phyloP scores from a whole-genome alignment of 2,888 invertebrate species.

The Galerucella pusilla region DNA sequence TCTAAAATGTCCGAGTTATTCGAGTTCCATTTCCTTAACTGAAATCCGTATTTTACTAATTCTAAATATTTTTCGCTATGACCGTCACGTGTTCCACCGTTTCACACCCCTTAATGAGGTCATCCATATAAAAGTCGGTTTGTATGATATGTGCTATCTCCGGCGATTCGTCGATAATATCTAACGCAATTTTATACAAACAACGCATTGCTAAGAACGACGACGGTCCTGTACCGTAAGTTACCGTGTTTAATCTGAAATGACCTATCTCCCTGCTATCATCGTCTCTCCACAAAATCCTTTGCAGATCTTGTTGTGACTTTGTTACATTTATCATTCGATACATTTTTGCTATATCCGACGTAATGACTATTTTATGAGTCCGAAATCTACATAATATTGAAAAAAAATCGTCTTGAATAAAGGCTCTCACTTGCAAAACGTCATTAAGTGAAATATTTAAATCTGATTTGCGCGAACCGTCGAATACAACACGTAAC shows the following conservation, averaged over 20 bases:
- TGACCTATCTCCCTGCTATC: constrained; percentile 11
- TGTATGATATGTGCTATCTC: too few relatives aligned
- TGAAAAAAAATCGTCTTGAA: constrained; percentile 35
- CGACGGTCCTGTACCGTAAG: too few relatives aligned
- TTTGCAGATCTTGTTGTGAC: constrained; percentile 24
- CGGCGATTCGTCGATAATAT: too few relatives aligned
- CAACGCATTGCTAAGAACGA: too few relatives aligned
- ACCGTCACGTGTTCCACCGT: background rate
- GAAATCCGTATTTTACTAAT: constrained; percentile 1
- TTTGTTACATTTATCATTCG: constrained; percentile 15
- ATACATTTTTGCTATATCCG: constrained; percentile 35
- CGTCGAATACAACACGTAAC: constrained; percentile 40
- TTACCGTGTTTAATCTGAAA: constrained; percentile 21
- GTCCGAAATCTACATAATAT: constrained; percentile 28
- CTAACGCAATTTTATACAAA: too few relatives aligned
- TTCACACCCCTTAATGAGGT: constrained; percentile 12
- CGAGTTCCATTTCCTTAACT: constrained; percentile 15
- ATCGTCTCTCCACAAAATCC: constrained; percentile 33
- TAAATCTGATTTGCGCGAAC: constrained; percentile 31
- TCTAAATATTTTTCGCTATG: background rate
- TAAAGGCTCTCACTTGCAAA: constrained; percentile 31
- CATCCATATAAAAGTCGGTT: too few relatives aligned
- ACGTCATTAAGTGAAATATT: constrained; percentile 38
- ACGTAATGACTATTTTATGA: constrained; percentile 15
- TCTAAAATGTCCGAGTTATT: background rate